phyloP scores from a whole-genome alignment of 2,797 vertebrate genomes.

The Simalia tracyae region DNA sequence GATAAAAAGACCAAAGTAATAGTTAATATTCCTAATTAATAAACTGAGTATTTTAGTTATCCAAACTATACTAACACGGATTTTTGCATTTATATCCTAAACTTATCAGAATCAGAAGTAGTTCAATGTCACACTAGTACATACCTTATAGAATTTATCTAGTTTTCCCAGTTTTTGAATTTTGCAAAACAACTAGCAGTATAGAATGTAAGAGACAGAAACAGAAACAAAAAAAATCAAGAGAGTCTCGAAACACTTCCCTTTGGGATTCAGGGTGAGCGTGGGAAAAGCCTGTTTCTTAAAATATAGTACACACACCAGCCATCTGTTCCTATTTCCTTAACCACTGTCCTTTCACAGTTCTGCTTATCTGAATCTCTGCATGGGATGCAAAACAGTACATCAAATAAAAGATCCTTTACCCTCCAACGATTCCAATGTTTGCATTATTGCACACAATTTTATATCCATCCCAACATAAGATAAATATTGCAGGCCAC shows the following conservation, averaged over 20 bases:
- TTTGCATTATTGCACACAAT: not conserved
- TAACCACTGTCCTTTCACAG: slow-evolving; percentile 33
- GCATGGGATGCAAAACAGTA: slow-evolving; percentile 18
- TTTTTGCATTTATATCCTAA: not conserved
- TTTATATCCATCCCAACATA: not conserved
- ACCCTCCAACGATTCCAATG: not conserved
- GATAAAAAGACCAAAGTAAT: not conserved
- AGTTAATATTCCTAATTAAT: not conserved
- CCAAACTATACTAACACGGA: slow-evolving; percentile 11
- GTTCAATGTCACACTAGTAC: slow-evolving; percentile 35
- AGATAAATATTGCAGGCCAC: slow-evolving; percentile 33
- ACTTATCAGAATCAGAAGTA: not conserved
- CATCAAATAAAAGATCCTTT: slow-evolving; percentile 30
- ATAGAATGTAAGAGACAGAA: slow-evolving; percentile 50
- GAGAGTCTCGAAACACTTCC: slow-evolving; percentile 55
- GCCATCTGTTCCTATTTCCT: slow-evolving; percentile 48
- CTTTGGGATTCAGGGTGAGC: slow-evolving; percentile 60
- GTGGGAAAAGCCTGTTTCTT: slow-evolving; percentile 54
- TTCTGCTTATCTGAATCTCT: slow-evolving; percentile 36
- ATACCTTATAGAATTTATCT: slow-evolving; percentile 29
- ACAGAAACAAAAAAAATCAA: slow-evolving; percentile 38
- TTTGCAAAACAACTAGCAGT: slow-evolving; percentile 41
- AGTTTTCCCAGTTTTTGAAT: slow-evolving; percentile 42
- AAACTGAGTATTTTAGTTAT: not conserved
- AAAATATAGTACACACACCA: slow-evolving; percentile 50